A percentile compares a stretch with the other conserved stretches of the same genome.
These are phyloP conservation scores for Anseranas semipalmata DNA, from an alignment of 2,113 vertebrate species.

Conservation along the genomic window DNA sequence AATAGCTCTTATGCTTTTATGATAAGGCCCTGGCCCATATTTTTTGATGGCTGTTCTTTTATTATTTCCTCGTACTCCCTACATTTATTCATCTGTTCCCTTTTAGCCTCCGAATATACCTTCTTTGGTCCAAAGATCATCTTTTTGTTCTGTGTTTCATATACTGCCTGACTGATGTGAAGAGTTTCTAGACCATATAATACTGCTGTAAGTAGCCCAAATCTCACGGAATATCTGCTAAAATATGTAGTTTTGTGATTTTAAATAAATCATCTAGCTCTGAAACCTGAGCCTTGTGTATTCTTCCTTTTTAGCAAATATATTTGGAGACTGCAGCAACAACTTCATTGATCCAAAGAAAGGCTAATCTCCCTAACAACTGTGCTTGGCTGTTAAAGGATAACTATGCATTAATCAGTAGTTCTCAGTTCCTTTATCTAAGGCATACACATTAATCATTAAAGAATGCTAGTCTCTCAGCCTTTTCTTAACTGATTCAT, in stretches of 20 bases:
- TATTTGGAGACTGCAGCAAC: neutral
- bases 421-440: constrained; percentile 17
- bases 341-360: neutral
- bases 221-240: neutral
- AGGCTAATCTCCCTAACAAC: neutral
- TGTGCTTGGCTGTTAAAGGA: constrained; percentile 5
- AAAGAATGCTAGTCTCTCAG: neutral
- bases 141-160: neutral
- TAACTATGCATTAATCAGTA: constrained; percentile 14
- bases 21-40: accelerated
- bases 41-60: neutral
- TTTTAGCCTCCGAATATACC: neutral
- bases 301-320: neutral
- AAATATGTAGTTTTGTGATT: neutral
- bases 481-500: neutral
- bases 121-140: neutral
- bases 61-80: constrained; percentile 27
- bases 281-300: neutral
- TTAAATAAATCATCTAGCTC: neutral
- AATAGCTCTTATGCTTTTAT: neutral
- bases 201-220: accelerated
- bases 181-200: neutral
- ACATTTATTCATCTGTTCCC: neutral
- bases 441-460: neutral
- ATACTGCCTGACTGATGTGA: neutral